Evolutionary conservation across 2,888 invertebrate genomes (phyloP), one percentile per base, ranked within the genome.

Genomic region (Pachycephus smyrnensis): DNA sequence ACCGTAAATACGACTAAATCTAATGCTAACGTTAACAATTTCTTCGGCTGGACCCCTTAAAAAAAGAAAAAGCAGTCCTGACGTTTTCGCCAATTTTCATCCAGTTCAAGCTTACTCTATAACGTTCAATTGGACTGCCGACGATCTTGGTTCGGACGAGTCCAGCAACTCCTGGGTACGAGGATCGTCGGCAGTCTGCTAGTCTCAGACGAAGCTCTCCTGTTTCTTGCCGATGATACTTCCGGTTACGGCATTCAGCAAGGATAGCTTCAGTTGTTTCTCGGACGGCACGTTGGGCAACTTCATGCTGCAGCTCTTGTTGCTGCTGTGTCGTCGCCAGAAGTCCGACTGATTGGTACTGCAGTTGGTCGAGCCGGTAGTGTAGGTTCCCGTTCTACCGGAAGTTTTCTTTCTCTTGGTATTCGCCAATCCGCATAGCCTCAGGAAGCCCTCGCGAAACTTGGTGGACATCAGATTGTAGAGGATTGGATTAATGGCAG

Each of bases 401-500:
- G 86, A 81, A 30, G 80, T 84, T 31, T 84, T 85, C 23, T 81
- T 82, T 78, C 79, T 81, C 77, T 82, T 86, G 55, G 81, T 82
- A 0, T 85, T 84, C 76, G 85, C 88, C 35, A 92, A 88, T 6
- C 94, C 93, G 82, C 96, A 93, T 75, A 96, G 91, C 86, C 94
- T 94, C 77, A 95, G 93, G 85, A 97, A 97, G 6, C 96, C 97
- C 76, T 95, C 95, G 12, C 98, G 94, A 92, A 98, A 98, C 90
- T 97, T 98, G 1, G 97, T 96, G 79, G 97, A 97, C 95, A 98
- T 97, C 77, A 98, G 94, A 91, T 97, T 98, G 92, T 98, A 98
- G 76, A 98, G 92, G 87, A 98, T 96, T 15, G 98, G 98, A 93
- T 98, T 98, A 77, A 97, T 95, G 15, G 97, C 97, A 75, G 97